A percentile compares a stretch with the other conserved stretches of the same genome.
These are phyloP conservation scores for Pteronotus mesoamericanus DNA, from an alignment of 2,797 vertebrate species.

Conservation along the genomic window DNA sequence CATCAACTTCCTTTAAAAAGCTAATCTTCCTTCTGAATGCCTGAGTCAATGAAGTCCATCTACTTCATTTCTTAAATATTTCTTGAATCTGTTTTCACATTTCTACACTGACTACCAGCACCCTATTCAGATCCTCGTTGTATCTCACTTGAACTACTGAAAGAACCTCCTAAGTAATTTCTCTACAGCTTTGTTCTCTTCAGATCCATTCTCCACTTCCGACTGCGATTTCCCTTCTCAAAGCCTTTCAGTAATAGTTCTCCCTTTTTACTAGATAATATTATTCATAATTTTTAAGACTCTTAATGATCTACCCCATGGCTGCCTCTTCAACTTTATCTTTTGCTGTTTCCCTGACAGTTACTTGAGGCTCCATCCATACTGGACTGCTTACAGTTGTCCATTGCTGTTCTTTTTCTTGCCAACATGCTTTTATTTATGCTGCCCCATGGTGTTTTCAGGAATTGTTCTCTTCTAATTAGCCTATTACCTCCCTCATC, in stretches of 20 bases:
- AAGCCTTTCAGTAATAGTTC: background rate
- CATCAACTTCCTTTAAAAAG: background rate
- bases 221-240: background rate
- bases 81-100: background rate
- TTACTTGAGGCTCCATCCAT: background rate
- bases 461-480: constrained; percentile 22
- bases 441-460: background rate
- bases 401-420: background rate
- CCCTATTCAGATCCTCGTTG: background rate
- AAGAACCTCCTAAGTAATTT: background rate
- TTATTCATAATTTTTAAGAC: background rate
- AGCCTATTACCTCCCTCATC: background rate
- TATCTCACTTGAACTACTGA: background rate
- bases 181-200: background rate
- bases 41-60: background rate
- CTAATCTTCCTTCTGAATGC: background rate
- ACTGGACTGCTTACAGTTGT: background rate
- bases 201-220: background rate
- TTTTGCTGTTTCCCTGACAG: background rate
- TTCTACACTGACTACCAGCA: background rate
- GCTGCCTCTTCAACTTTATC: background rate
- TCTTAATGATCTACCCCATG: background rate
- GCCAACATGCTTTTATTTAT: background rate
- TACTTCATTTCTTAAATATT: background rate
- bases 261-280: background rate